Evolutionary conservation across 2,888 invertebrate genomes (phyloP), one percentile per base, ranked within the genome.

Genomic region (Cantharis rufa): DNA sequence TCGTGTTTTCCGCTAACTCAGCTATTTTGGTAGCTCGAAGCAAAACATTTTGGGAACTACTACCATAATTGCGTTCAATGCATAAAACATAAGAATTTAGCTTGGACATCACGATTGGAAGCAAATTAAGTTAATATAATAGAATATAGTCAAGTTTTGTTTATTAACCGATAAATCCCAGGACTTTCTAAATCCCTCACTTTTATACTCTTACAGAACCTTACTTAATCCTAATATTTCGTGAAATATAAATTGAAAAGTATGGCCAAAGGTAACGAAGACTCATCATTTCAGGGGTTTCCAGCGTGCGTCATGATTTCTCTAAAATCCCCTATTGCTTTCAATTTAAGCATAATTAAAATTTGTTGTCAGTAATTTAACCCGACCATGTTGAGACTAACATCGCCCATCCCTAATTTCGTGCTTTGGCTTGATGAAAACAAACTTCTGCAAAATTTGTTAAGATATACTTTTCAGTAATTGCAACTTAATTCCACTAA

Each of bases 1-100:
- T 70, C 79, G 78, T 80, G 80, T 79, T 81, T 81, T 78, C 76
- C 73, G 76, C 76, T 78, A 79, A 79, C 79, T 74, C 79, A 78
- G 76, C 78, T 76, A 78, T 76, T 78, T 75, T 79, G 70, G 70
- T 75, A 76, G 77, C 81, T 78, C n/a, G n/a, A 11, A 66, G 64
- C 64, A 21, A 66, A 66, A 66, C 64, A 66, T 66, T 24, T 48
- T 48, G 48, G 0, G 48, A 48, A 48, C 48, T 48, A 48, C 48
- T n/a, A 48, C n/a, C 48, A 48, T n/a, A 48, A 48, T n/a, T n/a
- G 48, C 48, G 48, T 48, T n/a, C 7, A 7, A 48, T 48, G 48
- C 48, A 48, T 48, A n/a, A 48, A 48, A 48, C 48, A 48, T 48
- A 48, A 48, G 48, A 48, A n/a, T 48, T 48, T 48, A 48, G 48